Evolutionary conservation across 2,113 vertebrate species (phyloP).

Genomic region (Strigops habroptila): DNA sequence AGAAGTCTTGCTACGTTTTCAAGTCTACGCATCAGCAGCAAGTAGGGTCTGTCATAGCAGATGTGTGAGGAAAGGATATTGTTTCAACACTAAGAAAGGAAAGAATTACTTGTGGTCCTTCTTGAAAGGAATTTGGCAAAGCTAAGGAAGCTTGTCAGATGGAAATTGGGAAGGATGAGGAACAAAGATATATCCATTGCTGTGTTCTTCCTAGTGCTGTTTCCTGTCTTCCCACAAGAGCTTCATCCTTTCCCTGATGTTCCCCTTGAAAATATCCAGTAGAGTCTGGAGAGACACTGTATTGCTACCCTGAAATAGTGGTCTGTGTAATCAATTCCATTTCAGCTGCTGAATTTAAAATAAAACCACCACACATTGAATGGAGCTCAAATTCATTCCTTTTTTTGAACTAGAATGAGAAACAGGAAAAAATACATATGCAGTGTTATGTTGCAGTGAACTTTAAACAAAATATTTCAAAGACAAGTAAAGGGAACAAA

Average conservation of each 20-base stretch:
- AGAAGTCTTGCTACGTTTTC: background rate
- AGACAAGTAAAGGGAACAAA: background rate
- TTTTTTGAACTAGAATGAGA: background rate
- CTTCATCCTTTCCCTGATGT: background rate
- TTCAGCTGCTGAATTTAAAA: background rate
- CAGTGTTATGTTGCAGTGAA: background rate
- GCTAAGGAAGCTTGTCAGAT: background rate
- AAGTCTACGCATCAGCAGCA: background rate
- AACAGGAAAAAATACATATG: background rate
- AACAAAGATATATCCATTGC: background rate
- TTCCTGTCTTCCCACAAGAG: background rate
- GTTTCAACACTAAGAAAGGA: background rate
- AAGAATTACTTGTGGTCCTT: conserved; percentile 2
- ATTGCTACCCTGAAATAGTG: background rate
- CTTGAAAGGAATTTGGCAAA: conserved; percentile 14
- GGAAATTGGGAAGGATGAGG: background rate
- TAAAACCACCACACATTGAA: background rate
- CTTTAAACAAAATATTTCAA: background rate
- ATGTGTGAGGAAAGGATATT: background rate
- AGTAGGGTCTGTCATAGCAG: background rate
- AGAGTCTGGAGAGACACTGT: background rate
- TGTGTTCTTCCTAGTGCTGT: background rate
- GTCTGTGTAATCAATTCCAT: background rate
- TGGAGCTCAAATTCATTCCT: background rate
- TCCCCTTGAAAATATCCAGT: background rate